Evolutionary conservation across 1,140 invertebrate genomes (phyloP).

Genomic region (Teleopsis dalmanni): DNA sequence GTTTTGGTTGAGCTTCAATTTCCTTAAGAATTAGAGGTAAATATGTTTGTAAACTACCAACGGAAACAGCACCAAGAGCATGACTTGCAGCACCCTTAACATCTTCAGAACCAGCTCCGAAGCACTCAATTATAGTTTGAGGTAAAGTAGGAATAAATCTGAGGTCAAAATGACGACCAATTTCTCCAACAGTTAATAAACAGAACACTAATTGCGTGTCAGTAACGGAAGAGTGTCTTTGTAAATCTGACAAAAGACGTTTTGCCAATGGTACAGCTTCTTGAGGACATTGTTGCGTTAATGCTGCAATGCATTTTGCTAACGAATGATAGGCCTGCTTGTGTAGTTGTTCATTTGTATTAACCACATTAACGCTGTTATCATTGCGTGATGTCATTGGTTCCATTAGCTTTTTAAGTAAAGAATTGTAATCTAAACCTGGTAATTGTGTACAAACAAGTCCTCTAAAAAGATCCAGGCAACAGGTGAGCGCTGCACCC

Average conservation of each 20-base stretch:
- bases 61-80: constrained; percentile 87
- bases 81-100: constrained; percentile 95
- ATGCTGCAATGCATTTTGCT: constrained; percentile 90
- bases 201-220: constrained; percentile 88
- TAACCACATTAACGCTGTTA: constrained; percentile 11
- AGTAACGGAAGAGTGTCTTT: constrained; percentile 51
- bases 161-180: constrained; percentile 86
- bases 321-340: constrained; percentile 83
- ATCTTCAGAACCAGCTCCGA: constrained; percentile 72
- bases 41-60: constrained; percentile 90
- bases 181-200: constrained; percentile 90
- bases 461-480: constrained; percentile 87
- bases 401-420: constrained; percentile 65
- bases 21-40: constrained; percentile 91
- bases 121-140: constrained; percentile 67
- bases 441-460: constrained; percentile 73
- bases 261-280: constrained; percentile 75
- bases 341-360: constrained; percentile 43
- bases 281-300: constrained; percentile 68
- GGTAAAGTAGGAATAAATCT: constrained; percentile 67
- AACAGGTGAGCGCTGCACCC: constrained; percentile 75
- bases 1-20: constrained; percentile 86
- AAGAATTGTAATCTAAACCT: constrained; percentile 70
- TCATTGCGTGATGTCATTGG: constrained; percentile 42
- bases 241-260: constrained; percentile 77